A percentile compares a stretch with the other conserved stretches of the same genome.
These are phyloP conservation scores for Borostomias antarcticus DNA, from an alignment of 2,797 vertebrate species.

Conservation along the genomic window DNA sequence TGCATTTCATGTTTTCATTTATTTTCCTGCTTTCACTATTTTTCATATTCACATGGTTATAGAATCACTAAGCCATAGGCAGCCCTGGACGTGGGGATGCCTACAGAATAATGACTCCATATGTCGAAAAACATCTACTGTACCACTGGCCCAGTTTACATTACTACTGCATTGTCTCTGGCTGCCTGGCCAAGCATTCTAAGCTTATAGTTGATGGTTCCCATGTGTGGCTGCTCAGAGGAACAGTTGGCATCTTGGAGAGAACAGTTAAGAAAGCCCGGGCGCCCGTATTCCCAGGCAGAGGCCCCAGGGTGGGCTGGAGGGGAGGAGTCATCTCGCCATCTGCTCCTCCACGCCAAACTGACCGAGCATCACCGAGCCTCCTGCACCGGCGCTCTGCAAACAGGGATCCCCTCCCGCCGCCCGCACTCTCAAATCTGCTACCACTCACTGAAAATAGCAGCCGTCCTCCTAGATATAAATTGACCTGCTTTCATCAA, in stretches of 20 bases:
- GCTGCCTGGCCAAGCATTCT: constrained; percentile 15
- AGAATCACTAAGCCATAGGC: background rate
- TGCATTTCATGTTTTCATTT: background rate
- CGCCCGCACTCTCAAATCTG: constrained; percentile 21
- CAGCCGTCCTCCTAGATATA: constrained; percentile 28
- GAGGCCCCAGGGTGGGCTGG: constrained; percentile 26
- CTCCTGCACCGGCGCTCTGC: background rate
- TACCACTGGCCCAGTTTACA: constrained; percentile 16
- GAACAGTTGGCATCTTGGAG: constrained; percentile 37
- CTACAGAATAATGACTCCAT: constrained; percentile 5
- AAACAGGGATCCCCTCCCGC: background rate
- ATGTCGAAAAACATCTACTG: background rate
- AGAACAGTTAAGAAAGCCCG: background rate
- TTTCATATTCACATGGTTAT: background rate
- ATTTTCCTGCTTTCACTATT: background rate
- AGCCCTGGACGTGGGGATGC: background rate
- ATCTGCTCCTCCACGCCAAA: constrained; percentile 43
- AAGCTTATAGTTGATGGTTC: constrained; percentile 23
- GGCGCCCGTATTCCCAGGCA: constrained; percentile 25
- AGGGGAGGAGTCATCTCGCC: constrained; percentile 35
- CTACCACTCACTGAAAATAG: constrained; percentile 8
- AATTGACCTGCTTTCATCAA: constrained; percentile 34
- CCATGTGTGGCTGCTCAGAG: constrained; percentile 16
- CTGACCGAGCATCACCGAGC: constrained; percentile 19
- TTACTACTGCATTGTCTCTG: constrained; percentile 1